Conservation (phyloP, 2,797 vertebrate genomes). For the Aphelocoma californica region DNA sequence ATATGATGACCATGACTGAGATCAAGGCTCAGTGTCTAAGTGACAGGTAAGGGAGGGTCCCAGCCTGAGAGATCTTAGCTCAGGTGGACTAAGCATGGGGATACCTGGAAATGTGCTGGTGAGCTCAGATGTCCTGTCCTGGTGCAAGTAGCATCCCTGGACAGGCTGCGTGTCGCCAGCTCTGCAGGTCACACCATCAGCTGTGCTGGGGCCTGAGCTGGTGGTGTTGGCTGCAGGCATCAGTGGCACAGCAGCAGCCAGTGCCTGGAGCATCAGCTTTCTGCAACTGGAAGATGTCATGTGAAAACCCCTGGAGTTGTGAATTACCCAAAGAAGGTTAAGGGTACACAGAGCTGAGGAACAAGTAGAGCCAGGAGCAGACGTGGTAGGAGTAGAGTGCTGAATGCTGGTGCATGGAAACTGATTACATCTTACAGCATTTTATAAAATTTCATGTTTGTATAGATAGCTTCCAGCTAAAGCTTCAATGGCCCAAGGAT, state of each 20-base stretch:
- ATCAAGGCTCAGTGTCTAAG: neutral
- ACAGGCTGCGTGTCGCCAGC: fast-evolving
- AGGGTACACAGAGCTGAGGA: neutral
- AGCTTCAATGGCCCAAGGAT: neutral
- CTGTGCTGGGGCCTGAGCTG: neutral
- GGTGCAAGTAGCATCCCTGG: fast-evolving
- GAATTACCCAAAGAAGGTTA: neutral
- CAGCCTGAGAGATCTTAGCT: neutral
- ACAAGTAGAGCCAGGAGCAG: neutral
- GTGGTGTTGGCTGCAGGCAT: fast-evolving
- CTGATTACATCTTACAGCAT: neutral
- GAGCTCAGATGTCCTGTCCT: neutral
- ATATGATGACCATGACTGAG: neutral
- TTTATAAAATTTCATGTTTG: neutral
- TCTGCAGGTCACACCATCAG: neutral
- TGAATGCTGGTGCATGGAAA: neutral
- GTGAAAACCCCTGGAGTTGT: neutral
- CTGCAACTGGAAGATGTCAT: neutral
- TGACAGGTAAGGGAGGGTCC: neutral
- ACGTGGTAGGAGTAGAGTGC: neutral
- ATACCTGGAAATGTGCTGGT: neutral
- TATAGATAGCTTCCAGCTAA: neutral
- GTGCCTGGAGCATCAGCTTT: neutral
- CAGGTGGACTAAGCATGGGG: neutral
- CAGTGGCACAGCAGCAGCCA: neutral